These are phyloP conservation scores for Nansenia antarctica DNA, from an alignment of 2,113 vertebrate species.

Conservation along the genomic window DNA sequence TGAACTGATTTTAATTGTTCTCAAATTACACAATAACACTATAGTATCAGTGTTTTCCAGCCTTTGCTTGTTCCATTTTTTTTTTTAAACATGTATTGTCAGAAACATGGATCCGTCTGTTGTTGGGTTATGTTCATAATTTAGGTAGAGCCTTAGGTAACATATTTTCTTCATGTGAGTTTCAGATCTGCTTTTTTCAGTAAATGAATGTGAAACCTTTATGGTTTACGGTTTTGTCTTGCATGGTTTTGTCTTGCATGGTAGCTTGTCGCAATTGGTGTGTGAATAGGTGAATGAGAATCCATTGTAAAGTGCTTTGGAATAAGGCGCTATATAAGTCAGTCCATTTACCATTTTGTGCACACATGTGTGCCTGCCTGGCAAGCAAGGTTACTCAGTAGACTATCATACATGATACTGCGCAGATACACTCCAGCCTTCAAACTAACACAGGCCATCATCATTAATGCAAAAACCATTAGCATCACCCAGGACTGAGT, in stretches of 20 bases:
- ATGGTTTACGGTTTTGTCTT: too few relatives aligned
- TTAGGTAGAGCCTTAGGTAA: background rate
- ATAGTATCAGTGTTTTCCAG: background rate
- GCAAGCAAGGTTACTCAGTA: constrained; percentile 1
- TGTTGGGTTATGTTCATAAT: too few relatives aligned
- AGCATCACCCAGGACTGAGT: constrained; percentile 32
- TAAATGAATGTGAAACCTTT: constrained; percentile 60
- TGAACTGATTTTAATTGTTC: background rate
- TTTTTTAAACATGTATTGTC: background rate
- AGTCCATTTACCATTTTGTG: too few relatives aligned
- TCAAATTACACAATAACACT: background rate
- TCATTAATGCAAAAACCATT: constrained; percentile 52
- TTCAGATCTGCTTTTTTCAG: background rate
- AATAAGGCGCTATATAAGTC: background rate
- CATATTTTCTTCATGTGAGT: background rate
- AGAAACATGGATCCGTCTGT: too few relatives aligned
- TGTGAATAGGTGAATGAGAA: too few relatives aligned
- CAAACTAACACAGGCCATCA: constrained; percentile 24
- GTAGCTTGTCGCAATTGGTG: too few relatives aligned
- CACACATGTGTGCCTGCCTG: background rate
- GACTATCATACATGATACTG: background rate
- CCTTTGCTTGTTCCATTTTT: background rate
- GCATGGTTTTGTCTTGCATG: too few relatives aligned
- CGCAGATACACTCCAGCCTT: constrained; percentile 12
- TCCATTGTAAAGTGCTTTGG: too few relatives aligned